Conservation (phyloP, 2,888 invertebrate species). For the Pyrocoelia pectoralis region DNA sequence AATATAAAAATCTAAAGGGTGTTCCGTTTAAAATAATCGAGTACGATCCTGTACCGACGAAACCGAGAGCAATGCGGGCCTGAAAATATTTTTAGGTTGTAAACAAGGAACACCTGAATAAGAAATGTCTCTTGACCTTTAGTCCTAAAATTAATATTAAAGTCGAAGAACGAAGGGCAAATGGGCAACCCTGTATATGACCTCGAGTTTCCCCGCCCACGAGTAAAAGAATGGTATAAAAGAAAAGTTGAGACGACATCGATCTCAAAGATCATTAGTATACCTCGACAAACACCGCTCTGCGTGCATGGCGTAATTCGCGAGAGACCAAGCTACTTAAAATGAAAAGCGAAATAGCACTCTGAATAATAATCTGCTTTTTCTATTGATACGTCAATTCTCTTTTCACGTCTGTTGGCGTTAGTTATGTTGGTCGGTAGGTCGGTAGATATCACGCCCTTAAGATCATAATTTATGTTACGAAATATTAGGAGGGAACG, state of each 20-base stretch:
- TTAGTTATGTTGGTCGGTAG: slow-evolving; percentile 12
- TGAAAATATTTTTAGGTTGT: too few species aligned
- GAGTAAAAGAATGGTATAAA: neutral
- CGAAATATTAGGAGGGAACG: slow-evolving; percentile 26
- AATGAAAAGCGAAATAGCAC: slow-evolving; percentile 8
- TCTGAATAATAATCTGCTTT: slow-evolving; percentile 11
- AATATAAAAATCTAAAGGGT: too few species aligned
- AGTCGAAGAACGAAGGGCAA: too few species aligned
- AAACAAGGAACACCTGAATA: too few species aligned
- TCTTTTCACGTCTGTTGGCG: slow-evolving; percentile 15
- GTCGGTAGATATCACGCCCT: slow-evolving; percentile 22
- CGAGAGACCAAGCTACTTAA: slow-evolving; percentile 4
- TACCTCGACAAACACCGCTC: neutral
- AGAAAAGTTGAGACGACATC: neutral
- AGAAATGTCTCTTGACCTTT: too few species aligned
- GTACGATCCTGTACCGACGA: too few species aligned
- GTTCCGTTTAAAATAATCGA: too few species aligned
- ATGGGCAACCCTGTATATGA: too few species aligned
- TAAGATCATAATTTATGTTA: slow-evolving; percentile 29
- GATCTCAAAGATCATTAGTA: slow-evolving; percentile 5
- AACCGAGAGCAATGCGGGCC: too few species aligned
- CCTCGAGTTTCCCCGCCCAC: too few species aligned
- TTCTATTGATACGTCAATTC: slow-evolving; percentile 16
- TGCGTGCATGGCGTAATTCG: slow-evolving; percentile 9
- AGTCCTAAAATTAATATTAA: too few species aligned